Base-by-base conservation (phyloP, 2,888 invertebrate genomes). In the Deladenus siricidicola region DNA sequence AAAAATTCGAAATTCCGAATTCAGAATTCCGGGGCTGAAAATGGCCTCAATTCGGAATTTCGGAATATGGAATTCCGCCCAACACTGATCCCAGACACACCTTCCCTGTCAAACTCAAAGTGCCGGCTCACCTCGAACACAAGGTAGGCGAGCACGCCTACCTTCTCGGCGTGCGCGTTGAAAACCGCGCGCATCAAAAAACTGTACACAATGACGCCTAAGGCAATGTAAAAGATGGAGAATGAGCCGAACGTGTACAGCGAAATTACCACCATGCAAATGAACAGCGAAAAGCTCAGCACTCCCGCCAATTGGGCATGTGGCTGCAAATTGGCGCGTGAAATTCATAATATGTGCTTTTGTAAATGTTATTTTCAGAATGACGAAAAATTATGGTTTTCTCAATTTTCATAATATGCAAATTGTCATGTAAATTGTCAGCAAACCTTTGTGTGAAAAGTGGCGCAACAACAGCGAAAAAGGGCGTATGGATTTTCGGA, bases 251-350 rank as follows among this genome's bases (percentile, higher is more conserved):
- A 68, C 24, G 68, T 4, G 14, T 47, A 4, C 52, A 58, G 44
- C n/a, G 62, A 63, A 4, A 65, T 48, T 17, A 65, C 49, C 19
- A 63, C 54, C n/a, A 68, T 47, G 28, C 68, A 68, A 28, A 65
- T 29, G 52, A 65, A 65, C 17, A 65, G 23, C 17, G 56, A 50
- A 30, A 65, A 59, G 17, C 61, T 62, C 24, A 65, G 21, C 28
- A 65, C 53, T 0, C 65, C 65, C n/a, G 52, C 43, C 17, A 65
- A 51, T 29, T 56, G 62, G 23, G 58, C 42, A 48, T 65, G 65
- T 14, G 68, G 68, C 58, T 61, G 6, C 23, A 47, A n/a, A n/a
- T n/a, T n/a, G n/a, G n/a, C n/a, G n/a, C n/a, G n/a, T n/a, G n/a
- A n/a, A n/a, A n/a, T n/a, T n/a, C n/a, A n/a, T n/a, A n/a, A n/a